Conservation (phyloP, 1,140 invertebrate genomes). For the Drosophila nebulosa region DNA sequence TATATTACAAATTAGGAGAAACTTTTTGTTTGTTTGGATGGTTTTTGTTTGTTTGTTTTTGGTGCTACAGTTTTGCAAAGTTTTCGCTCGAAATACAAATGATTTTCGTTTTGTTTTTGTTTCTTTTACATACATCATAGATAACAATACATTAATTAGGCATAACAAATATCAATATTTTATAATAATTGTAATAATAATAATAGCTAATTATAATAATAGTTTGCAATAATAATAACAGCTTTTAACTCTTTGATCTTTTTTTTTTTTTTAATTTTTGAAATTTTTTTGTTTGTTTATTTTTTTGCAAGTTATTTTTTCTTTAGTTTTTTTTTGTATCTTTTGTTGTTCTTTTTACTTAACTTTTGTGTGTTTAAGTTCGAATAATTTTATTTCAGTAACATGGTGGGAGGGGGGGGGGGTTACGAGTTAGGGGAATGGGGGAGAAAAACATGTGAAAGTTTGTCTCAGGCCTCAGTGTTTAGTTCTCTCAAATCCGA, state of each 20-base stretch:
- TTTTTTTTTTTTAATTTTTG: conserved; percentile 11
- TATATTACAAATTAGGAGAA: too few species aligned
- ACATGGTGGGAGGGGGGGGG: background rate
- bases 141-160: conserved; percentile 71
- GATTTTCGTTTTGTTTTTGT: conserved; percentile 7
- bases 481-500: background rate
- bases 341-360: background rate
- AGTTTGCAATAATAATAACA: conserved; percentile 71
- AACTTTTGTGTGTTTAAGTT: conserved; percentile 17
- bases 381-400: conserved; percentile 22
- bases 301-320: conserved; percentile 25
- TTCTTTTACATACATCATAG: conserved; percentile 44
- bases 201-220: conserved; percentile 34
- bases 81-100: background rate
- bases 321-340: background rate
- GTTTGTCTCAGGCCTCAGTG: too few species aligned
- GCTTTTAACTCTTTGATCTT: conserved; percentile 54
- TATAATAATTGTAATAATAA: conserved; percentile 59
- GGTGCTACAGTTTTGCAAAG: background rate
- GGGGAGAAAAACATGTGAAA: too few species aligned
- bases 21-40: conserved; percentile 9
- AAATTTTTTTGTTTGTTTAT: conserved; percentile 15
- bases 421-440: too few species aligned
- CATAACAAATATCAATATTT: conserved; percentile 78
- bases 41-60: background rate